Base-by-base conservation (phyloP, 2,888 invertebrate species). In the Calameuta pallipes region DNA sequence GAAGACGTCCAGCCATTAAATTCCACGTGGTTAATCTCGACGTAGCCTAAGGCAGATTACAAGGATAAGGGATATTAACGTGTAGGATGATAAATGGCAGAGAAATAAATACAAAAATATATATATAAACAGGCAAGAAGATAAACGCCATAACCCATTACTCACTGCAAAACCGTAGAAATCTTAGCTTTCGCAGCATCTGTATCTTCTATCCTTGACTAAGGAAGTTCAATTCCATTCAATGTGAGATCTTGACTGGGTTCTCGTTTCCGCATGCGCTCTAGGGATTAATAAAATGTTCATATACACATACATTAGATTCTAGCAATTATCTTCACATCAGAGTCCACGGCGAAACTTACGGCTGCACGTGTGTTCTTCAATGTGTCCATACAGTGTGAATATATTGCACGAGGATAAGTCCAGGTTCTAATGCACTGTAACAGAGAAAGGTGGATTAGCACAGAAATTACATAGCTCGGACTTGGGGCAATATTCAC, bases 111-210 rank as follows among this genome's bases (percentile, higher is more conserved):
- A 56, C 23, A 23, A 56, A 23, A 56, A 33, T 33, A 33, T 33
- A 33, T 37, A 36, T 41, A 15, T 37, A 41, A 23, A 56, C 23
- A 15, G 56, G 15, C 56, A 23, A 23, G 56, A 56, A 23, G 56
- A 56, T 56, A 56, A 23, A 56, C 56, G 56, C 9, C 23, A 56
- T 56, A 23, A 56, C 23, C 23, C 9, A 56, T 56, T 56, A 56
- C 56, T 56, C 56, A 23, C 23, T 56, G 56, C 23, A 56, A 56
- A 23, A 56, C 82, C 78, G 82, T 83, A 80, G 80, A 81, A 82
- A 83, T 79, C 78, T 79, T 80, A 78, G 82, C 82, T 83, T 83
- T 78, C 77, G 77, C 75, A 74, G 77, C 74, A 75, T 74, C 74
- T 78, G 75, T 71, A 78, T 78, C 77, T 71, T 74, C 71, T 70